Conservation (phyloP, 2,888 invertebrate genomes). For the Caenorhabditis plicata region DNA sequence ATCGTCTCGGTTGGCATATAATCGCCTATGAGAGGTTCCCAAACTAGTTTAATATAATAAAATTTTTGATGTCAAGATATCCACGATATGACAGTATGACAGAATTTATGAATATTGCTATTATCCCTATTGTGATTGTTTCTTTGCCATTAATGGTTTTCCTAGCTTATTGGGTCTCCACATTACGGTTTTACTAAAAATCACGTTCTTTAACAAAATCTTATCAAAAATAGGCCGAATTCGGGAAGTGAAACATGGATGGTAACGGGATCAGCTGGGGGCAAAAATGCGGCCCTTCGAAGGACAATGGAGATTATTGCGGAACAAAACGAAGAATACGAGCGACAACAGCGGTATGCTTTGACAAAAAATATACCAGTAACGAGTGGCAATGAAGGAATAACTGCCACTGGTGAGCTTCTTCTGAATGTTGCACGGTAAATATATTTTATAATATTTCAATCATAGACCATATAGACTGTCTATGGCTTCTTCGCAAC, state of each 20-base stretch:
- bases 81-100: conserved; percentile 60
- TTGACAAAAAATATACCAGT: conserved; percentile 39
- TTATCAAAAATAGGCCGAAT: conserved; percentile 39
- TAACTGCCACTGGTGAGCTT: conserved; percentile 37
- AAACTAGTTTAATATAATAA: not conserved
- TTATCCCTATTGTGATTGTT: conserved; percentile 61
- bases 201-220: not conserved
- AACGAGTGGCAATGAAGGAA: conserved; percentile 40
- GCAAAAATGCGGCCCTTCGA: conserved; percentile 62
- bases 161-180: conserved; percentile 60
- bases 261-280: conserved; percentile 61
- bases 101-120: conserved; percentile 63
- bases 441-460: not conserved
- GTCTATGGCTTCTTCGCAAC: conserved; percentile 37
- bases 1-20: conserved; percentile 58
- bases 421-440: conserved; percentile 49
- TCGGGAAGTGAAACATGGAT: conserved; percentile 55
- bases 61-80: conserved; percentile 31
- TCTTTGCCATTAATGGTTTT: conserved; percentile 62
- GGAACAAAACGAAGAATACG: conserved; percentile 60
- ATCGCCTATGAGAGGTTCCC: conserved; percentile 51
- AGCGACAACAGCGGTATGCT: conserved; percentile 41
- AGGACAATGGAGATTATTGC: conserved; percentile 64
- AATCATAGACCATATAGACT: conserved; percentile 14
- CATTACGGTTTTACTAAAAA: conserved; percentile 37